A percentile compares a stretch with the other conserved stretches of the same genome.
These are phyloP conservation scores for Liasis olivaceus DNA, from an alignment of 2,797 vertebrate genomes.

Conservation along the genomic window DNA sequence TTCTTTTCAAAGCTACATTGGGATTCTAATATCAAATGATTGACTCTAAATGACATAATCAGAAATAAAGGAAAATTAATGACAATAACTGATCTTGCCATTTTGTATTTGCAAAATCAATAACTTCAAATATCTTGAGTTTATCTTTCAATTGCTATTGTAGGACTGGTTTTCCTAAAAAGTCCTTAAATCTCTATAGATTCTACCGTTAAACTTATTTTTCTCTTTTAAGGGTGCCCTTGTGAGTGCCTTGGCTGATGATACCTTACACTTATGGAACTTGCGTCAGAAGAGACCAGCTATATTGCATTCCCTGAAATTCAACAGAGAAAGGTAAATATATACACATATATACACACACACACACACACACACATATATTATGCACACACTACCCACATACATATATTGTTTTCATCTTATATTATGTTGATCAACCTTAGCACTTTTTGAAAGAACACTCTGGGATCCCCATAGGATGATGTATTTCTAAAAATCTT, in stretches of 20 bases:
- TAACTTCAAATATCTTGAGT: neutral
- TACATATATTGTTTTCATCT: neutral
- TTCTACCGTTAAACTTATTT: neutral
- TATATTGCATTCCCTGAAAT: conserved; percentile 96
- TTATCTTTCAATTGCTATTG: neutral
- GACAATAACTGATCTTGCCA: neutral
- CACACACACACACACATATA: neutral
- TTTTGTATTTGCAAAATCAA: neutral
- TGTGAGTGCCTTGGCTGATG: conserved; percentile 96
- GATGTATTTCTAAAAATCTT: neutral
- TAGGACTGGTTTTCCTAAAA: neutral
- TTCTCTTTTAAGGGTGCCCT: conserved; percentile 85
- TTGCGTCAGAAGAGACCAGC: conserved; percentile 98
- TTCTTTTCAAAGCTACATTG: neutral
- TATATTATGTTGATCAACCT: neutral
- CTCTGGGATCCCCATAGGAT: neutral
- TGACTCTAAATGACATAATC: neutral
- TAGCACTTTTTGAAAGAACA: neutral
- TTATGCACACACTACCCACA: neutral
- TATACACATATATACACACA: neutral
- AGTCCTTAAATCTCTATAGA: neutral
- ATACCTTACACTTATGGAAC: conserved; percentile 96
- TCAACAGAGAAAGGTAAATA: conserved; percentile 93
- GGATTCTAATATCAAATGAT: neutral
- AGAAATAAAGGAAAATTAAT: neutral